Base-by-base conservation (phyloP, 2,113 vertebrate genomes). In the Parotia lawesii region DNA sequence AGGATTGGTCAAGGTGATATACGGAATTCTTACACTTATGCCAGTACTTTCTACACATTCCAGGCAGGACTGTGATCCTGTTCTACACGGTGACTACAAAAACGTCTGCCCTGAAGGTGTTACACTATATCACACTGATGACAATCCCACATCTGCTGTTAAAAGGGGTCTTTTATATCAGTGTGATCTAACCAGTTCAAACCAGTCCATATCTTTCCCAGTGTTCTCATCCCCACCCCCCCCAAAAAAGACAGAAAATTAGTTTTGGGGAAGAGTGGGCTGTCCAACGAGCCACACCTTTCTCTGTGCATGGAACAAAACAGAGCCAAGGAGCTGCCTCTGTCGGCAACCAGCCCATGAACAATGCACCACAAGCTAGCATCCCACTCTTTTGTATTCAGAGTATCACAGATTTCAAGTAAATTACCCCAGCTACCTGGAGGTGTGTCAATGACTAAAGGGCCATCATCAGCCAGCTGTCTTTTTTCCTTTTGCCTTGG, bases 331-430 rank as follows among this genome's bases (percentile, higher is more conserved):
- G 48, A 89, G 16, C 24, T 45, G 20, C 23, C 10, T 25, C 44
- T 37, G 31, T 14, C 64, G 84, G 51, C 56, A 66, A 10, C 33
- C n/a, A 45, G 18, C 10, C 29, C 3, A 0, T 27, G 31, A 73
- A 50, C 42, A 50, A 1, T 0, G 15, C 27, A 29, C 15, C 35
- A 38, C 0, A 1, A 45, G 7, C 45, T 50, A 23, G 15, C 10
- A 84, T 67, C 18, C 16, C 3, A 2, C 20, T 47, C 19, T 82
- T 62, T 38, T 1, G 0, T n/a, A 44, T 44, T 40, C 24, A 35
- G 51, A 67, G 14, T 2, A 5, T 25, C 48, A 80, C 40, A 42
- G 37, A 60, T 20, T 37, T 72, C 37, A 61, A 31, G 24, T n/a
- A 64, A 51, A 84, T 67, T 33, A 40, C 18, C 31, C 48, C 48